Conservation (phyloP, 2,888 invertebrate genomes). For the Athalia circularis region DNA sequence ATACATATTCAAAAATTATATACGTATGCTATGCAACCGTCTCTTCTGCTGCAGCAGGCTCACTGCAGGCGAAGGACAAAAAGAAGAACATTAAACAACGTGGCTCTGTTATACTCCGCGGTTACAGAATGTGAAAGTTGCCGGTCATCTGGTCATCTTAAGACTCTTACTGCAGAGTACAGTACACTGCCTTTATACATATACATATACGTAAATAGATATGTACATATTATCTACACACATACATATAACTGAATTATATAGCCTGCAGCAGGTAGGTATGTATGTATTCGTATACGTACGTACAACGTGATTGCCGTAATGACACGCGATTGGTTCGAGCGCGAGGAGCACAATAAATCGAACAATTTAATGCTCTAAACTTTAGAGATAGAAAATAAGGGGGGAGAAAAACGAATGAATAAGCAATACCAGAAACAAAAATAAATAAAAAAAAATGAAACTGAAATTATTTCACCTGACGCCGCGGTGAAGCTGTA, state of each 20-base stretch:
- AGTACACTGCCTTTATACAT: too few species aligned
- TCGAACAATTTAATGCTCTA: slow-evolving; percentile 1
- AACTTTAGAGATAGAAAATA: neutral
- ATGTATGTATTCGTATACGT: slow-evolving; percentile 2
- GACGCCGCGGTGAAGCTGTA: too few species aligned
- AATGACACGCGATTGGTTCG: slow-evolving; percentile 18
- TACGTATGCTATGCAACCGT: too few species aligned
- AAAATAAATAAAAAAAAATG: too few species aligned
- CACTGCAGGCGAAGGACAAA: too few species aligned
- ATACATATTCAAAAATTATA: too few species aligned
- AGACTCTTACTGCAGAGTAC: neutral
- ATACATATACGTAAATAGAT: too few species aligned
- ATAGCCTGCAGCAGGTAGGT: slow-evolving; percentile 28
- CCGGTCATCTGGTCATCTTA: slow-evolving; percentile 44
- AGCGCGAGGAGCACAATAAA: neutral
- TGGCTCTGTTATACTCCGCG: slow-evolving; percentile 11
- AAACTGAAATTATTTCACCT: too few species aligned
- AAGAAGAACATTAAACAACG: slow-evolving; percentile 28
- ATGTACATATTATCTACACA: neutral
- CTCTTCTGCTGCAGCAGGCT: too few species aligned
- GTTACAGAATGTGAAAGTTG: slow-evolving; percentile 45
- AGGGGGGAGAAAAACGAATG: neutral
- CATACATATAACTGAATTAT: neutral
- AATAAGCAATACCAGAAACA: neutral
- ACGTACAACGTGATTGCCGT: slow-evolving; percentile 21